Evolutionary conservation across 1,140 invertebrate genomes (phyloP), one percentile per base, ranked within the genome.

Genomic region (Hyles vespertilio): DNA sequence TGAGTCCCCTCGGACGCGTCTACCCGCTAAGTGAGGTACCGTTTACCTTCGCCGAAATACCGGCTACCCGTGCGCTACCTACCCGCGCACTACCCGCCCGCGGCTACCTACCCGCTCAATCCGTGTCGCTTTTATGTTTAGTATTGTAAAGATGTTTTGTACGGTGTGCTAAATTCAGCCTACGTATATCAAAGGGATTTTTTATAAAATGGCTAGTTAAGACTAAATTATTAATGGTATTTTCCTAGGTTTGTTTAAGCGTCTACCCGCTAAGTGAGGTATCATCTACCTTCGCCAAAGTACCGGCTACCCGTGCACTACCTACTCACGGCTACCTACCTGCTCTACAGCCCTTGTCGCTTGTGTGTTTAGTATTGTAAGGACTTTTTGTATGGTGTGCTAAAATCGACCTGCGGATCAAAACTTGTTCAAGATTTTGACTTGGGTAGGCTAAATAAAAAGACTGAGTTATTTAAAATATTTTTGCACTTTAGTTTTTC

Each of bases 11-110:
- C 66, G 79, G 74, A 58, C 78, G 82, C 61, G 60, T 65, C 59
- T 73, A 67, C 58, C 74, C 77, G 65, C 72, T 71, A 61, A 75
- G 80, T 62, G 79, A 88, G 85, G 85, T 86, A 88, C 65, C 67
- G 12, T 33, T 8, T 46, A 45, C 40, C 32, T 9, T 10, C 12
- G n/a, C 50, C 50, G 22, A 12, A 51, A n/a, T 48, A 22, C 33
- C 32, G 8, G 22, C 8, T 11, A 48, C 12, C n/a, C n/a, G 22
- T 22, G 22, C n/a, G n/a, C 46, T 48, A 22, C 22, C 22, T 22
- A 22, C 22, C 22, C 22, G 22, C 22, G 22, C 22, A 22, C 22
- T 22, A 22, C 22, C 22, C 22, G 22, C 22, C 22, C 22, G 22
- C 22, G 22, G 22, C 22, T 22, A 22, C 22, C 22, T 22, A 22